Evolutionary conservation across 2,888 invertebrate species (phyloP), one percentile per base, ranked within the genome.

Genomic region (Callyntrura sp.): DNA sequence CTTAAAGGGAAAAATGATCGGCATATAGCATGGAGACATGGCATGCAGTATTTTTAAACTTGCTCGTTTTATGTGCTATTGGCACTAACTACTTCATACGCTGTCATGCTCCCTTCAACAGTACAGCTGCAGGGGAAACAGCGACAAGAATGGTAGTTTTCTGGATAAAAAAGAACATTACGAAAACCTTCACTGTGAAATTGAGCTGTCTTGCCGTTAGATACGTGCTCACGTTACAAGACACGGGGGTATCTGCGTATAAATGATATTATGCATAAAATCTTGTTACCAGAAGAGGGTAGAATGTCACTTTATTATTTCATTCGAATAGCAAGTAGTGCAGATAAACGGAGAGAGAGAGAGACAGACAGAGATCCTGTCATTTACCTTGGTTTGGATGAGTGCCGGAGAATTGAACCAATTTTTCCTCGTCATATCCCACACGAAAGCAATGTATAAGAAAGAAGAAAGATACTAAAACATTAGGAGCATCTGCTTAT

Each of bases 331-430:
- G n/a, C n/a, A n/a, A n/a, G n/a, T n/a, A n/a, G n/a, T 62, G 12
- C 3, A 43, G 35, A n/a, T 35, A 70, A 8, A 17, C 3, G n/a
- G n/a, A n/a, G n/a, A n/a, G 28, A 65, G 12, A 65, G 11, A 45
- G 20, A 43, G 70, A 45, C 6, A 45, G 70, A 20, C 45, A 45
- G 73, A 73, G 48, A 48, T 73, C 70, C 57, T 85, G 43, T 28
- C 79, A 60, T 60, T 81, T 90, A 89, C 89, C 84, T 91, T 91
- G 89, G 78, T 91, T 87, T 91, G 68, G 43, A 85, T 86, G 85
- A 82, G 84, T 62, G 62, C 86, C 68, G 28, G 23, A 73, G n/a
- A n/a, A 20, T 73, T 48, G 23, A 73, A 45, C 45, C 70, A 45
- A 73, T 60, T 76, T 60, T 45, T 60, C 57, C 45, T 45, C 57